A percentile compares a stretch with the other conserved stretches of the same genome.
phyloP scores from a whole-genome alignment of 2,113 vertebrate species.

The Progne subis region DNA sequence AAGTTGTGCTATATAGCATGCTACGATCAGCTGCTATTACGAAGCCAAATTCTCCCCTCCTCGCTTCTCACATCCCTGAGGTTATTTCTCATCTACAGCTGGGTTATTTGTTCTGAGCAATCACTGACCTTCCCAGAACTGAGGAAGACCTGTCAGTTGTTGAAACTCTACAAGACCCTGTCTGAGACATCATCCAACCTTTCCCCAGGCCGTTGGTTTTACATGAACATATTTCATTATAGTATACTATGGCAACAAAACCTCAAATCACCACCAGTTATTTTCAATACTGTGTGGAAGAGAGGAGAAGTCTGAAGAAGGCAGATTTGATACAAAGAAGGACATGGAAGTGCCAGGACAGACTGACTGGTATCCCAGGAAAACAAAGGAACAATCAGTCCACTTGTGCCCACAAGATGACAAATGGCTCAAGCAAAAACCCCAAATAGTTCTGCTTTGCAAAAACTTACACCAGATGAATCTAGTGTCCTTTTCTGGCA shows the following conservation, averaged over 20 bases:
- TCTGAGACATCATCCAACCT: neutral
- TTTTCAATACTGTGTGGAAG: neutral
- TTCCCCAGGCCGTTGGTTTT: neutral
- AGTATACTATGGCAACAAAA: neutral
- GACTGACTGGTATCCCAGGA: neutral
- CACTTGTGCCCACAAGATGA: neutral
- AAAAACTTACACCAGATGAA: neutral
- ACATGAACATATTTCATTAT: neutral
- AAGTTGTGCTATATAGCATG: neutral
- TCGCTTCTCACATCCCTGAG: neutral
- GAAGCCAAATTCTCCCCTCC: neutral
- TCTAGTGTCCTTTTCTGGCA: neutral
- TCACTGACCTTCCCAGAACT: neutral
- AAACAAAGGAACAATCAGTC: neutral
- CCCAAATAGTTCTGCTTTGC: neutral
- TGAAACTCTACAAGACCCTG: rapidly evolving
- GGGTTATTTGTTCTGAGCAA: neutral
- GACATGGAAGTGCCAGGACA: neutral
- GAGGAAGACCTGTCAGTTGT: neutral
- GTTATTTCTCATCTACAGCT: neutral
- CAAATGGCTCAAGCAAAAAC: neutral
- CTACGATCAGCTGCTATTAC: neutral
- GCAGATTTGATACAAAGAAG: neutral
- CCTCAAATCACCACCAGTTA: neutral
- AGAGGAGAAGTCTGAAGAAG: neutral